phyloP scores from a whole-genome alignment of 2,113 vertebrate species.

The Conger conger region DNA sequence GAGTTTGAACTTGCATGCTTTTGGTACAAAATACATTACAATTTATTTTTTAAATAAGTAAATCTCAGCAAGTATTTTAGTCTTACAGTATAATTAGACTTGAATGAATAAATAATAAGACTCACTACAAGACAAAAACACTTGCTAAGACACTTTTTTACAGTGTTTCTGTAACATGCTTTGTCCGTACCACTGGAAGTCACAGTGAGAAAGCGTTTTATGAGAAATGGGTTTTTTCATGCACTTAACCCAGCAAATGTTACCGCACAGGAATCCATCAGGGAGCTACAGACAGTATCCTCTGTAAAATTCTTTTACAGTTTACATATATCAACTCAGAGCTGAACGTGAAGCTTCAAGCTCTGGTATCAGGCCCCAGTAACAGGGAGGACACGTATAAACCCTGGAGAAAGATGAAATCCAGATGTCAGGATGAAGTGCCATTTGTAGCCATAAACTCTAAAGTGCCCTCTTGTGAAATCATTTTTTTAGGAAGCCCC shows the following conservation, averaged over 20 bases:
- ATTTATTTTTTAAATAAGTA: too few relatives aligned
- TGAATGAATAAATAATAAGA: too few relatives aligned
- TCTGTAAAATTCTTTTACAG: conserved; percentile 10
- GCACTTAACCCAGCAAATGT: background rate
- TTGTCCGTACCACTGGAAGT: background rate
- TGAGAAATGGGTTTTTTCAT: background rate
- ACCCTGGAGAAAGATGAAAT: conserved; percentile 58
- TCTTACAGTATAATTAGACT: too few relatives aligned
- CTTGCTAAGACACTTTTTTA: too few relatives aligned
- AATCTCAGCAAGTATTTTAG: too few relatives aligned
- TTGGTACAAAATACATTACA: background rate
- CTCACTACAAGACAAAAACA: too few relatives aligned
- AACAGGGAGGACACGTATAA: conserved; percentile 62
- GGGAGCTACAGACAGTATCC: background rate
- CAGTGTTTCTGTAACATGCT: background rate
- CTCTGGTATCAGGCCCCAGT: conserved; percentile 49
- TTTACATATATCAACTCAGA: background rate
- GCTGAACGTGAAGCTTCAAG: conserved; percentile 54
- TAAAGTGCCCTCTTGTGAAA: conserved; percentile 38
- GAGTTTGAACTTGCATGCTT: background rate
- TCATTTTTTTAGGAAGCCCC: conserved; percentile 36
- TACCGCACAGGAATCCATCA: background rate
- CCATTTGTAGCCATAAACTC: conserved; percentile 46
- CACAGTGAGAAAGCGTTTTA: background rate
- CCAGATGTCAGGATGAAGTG: conserved; percentile 51